Percentiles rank a stretch among this genome's conserved stretches.
These are phyloP conservation scores for Drosophila macrothrix DNA, from an alignment of 2,888 invertebrate species.

Conservation along the genomic window DNA sequence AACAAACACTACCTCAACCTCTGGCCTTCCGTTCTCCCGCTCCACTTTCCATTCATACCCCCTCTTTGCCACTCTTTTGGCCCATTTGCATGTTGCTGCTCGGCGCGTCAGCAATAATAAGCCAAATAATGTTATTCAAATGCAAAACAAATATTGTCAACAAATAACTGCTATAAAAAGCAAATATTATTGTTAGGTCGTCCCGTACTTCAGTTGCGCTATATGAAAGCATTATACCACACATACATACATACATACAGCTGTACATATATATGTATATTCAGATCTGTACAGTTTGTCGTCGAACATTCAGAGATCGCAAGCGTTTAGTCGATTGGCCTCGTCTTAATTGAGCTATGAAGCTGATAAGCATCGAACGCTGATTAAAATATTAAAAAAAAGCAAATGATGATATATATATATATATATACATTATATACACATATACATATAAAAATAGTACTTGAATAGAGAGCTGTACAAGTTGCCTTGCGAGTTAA, in stretches of 20 bases:
- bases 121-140: slow-evolving; percentile 63
- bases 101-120: slow-evolving; percentile 68
- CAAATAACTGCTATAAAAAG: slow-evolving; percentile 40
- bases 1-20: slow-evolving; percentile 1
- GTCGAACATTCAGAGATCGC: slow-evolving; percentile 11
- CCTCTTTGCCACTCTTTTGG: not conserved
- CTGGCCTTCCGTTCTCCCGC: not conserved
- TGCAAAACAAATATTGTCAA: slow-evolving; percentile 65
- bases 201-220: slow-evolving; percentile 20
- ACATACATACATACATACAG: not conserved
- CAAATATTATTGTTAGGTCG: slow-evolving; percentile 20
- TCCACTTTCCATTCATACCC: not conserved
- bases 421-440: not conserved
- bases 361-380: slow-evolving; percentile 39
- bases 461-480: not conserved
- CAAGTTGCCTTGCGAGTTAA: slow-evolving; percentile 5
- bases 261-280: not conserved
- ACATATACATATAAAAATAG: not conserved
- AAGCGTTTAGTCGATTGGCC: slow-evolving; percentile 34
- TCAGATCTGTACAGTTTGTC: not conserved
- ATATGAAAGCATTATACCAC: slow-evolving; percentile 4
- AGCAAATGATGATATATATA: slow-evolving; percentile 1
- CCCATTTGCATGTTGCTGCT: slow-evolving; percentile 57
- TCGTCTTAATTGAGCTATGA: slow-evolving; percentile 51
- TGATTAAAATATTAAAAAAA: slow-evolving; percentile 29